Percentiles rank a stretch among this genome's conserved stretches.
phyloP scores from a whole-genome alignment of 2,888 invertebrate genomes.

The Agrochola litura region DNA sequence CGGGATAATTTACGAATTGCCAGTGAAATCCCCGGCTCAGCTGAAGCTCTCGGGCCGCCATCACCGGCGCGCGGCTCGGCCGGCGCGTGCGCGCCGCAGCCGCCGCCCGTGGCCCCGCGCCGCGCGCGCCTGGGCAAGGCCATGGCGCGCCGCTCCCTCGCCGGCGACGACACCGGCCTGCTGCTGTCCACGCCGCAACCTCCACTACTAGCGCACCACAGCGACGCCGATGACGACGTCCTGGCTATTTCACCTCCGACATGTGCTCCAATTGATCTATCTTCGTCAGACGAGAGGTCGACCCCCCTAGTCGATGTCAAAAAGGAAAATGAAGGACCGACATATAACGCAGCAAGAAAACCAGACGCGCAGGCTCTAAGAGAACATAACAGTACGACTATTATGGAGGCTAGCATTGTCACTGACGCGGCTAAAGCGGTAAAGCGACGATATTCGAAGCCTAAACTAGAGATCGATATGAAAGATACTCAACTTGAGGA shows the following conservation, averaged over 20 bases:
- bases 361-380: conserved; percentile 85
- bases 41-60: conserved; percentile 90
- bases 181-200: conserved; percentile 81
- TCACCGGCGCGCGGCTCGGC: conserved; percentile 93
- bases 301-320: conserved; percentile 87
- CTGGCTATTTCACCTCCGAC: conserved; percentile 87
- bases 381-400: conserved; percentile 80
- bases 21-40: conserved; percentile 79
- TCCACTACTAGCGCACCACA: conserved; percentile 78
- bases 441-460: conserved; percentile 86
- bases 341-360: conserved; percentile 81
- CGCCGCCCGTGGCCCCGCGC: conserved; percentile 86
- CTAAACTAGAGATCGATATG: conserved; percentile 88
- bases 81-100: conserved; percentile 92
- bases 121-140: conserved; percentile 90
- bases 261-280: conserved; percentile 86
- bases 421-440: conserved; percentile 81
- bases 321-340: conserved; percentile 88
- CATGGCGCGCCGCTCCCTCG: conserved; percentile 92
- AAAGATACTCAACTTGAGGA: conserved; percentile 87
- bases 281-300: conserved; percentile 87
- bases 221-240: conserved; percentile 89
- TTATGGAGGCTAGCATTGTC: conserved; percentile 74
- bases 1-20: conserved; percentile 83
- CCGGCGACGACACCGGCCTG: conserved; percentile 89